Evolutionary conservation across 2,797 vertebrate species (phyloP).

Genomic region (Linurgus olivaceus): DNA sequence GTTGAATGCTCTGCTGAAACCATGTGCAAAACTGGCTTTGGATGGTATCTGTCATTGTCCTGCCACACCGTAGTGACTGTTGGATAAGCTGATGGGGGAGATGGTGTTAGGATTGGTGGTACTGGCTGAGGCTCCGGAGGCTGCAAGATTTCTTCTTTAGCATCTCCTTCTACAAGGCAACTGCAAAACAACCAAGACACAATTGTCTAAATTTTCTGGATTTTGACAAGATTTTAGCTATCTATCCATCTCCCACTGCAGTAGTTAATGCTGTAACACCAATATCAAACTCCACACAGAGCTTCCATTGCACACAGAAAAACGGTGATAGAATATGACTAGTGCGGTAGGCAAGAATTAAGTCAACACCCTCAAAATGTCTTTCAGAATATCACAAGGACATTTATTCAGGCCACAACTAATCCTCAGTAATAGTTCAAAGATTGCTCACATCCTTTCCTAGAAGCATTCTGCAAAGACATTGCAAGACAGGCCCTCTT

Average conservation of each 20-base stretch:
- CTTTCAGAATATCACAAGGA: background rate
- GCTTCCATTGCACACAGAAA: background rate
- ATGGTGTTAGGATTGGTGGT: conserved; percentile 94
- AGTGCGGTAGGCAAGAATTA: background rate
- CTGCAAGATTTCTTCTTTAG: conserved; percentile 96
- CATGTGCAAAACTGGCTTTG: conserved; percentile 93
- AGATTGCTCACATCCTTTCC: conserved; percentile 17
- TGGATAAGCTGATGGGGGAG: conserved; percentile 93
- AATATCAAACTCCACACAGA: background rate
- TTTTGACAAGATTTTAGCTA: background rate
- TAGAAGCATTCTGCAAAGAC: background rate
- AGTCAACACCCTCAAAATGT: background rate
- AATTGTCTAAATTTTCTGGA: background rate
- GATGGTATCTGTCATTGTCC: conserved; percentile 97
- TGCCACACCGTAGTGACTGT: conserved; percentile 94
- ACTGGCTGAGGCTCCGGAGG: conserved; percentile 95
- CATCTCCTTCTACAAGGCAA: conserved; percentile 91
- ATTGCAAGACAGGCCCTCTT: conserved; percentile 30
- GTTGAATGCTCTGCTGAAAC: conserved; percentile 80
- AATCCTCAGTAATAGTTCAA: background rate
- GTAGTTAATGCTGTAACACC: background rate
- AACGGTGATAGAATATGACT: background rate
- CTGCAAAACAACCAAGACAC: conserved; percentile 64
- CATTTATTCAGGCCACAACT: background rate
- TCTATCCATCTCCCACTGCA: background rate